Evolutionary conservation across 2,797 vertebrate species (phyloP).

Genomic region (Eutrigla gurnardus): DNA sequence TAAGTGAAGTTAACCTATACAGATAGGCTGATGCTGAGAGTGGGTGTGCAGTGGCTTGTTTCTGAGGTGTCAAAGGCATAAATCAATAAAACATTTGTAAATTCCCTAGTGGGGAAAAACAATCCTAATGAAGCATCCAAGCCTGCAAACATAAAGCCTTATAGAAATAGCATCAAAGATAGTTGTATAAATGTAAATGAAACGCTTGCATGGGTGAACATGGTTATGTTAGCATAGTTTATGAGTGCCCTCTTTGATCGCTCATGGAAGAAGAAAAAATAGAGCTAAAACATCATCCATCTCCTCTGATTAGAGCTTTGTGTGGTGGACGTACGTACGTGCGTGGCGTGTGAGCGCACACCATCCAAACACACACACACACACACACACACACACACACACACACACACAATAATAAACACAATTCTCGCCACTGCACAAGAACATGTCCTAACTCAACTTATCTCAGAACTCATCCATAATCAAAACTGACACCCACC

Average conservation of each 20-base stretch:
- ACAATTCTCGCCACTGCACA: constrained; percentile 36
- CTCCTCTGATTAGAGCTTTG: constrained; percentile 45
- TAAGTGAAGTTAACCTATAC: neutral
- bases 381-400: constrained; percentile 11
- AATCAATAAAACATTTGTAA: constrained; percentile 37
- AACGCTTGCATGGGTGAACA: constrained; percentile 6
- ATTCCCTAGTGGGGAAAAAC: constrained; percentile 10
- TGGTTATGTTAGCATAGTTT: constrained; percentile 1
- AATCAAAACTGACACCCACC: constrained; percentile 79
- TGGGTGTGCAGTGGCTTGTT: constrained; percentile 21
- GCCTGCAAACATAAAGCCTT: neutral
- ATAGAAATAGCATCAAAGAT: constrained; percentile 10
- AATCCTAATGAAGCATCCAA: constrained; percentile 18
- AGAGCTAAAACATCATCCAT: constrained; percentile 37
- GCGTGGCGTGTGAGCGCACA: neutral
- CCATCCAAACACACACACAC: constrained; percentile 7
- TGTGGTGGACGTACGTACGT: constrained; percentile 8
- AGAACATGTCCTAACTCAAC: constrained; percentile 70
- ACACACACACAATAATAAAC: neutral
- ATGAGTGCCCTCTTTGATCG: constrained; percentile 27
- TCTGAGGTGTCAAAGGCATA: constrained; percentile 26
- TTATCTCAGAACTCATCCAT: constrained; percentile 76
- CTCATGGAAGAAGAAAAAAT: neutral
- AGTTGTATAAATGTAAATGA: constrained; percentile 10
- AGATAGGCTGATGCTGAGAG: neutral